Evolutionary conservation across 2,797 vertebrate genomes (phyloP).

Genomic region (Mastacembelus armatus): DNA sequence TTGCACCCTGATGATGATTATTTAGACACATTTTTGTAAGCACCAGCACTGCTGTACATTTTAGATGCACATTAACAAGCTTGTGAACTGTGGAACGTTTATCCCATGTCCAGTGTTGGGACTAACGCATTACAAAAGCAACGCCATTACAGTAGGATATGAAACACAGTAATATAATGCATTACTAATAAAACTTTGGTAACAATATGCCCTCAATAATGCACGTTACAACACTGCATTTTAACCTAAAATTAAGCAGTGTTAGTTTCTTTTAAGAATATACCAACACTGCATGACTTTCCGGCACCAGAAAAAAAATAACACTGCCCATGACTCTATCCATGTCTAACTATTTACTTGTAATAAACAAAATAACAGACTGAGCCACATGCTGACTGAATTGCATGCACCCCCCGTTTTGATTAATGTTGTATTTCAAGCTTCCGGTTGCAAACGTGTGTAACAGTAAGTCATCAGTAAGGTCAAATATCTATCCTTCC

Average conservation of each 20-base stretch:
- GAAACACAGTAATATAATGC: no score
- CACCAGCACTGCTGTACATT: slow-evolving; percentile 27
- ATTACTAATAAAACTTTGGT: no score
- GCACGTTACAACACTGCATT: no score
- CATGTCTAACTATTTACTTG: slow-evolving; percentile 6
- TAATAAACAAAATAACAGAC: slow-evolving; percentile 36
- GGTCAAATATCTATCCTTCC: slow-evolving; percentile 37
- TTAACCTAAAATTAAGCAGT: no score
- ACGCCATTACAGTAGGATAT: no score
- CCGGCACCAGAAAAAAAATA: no score
- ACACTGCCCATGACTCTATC: no score
- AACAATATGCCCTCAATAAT: no score
- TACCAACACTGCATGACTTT: no score
- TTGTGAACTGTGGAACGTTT: not conserved
- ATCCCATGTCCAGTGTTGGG: no score
- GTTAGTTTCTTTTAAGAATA: no score
- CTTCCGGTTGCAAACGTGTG: slow-evolving; percentile 22
- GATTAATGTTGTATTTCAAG: slow-evolving; percentile 29
- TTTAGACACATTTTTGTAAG: slow-evolving; percentile 43
- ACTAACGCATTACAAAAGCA: no score
- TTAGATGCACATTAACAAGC: slow-evolving; percentile 20
- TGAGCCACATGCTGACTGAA: slow-evolving; percentile 21
- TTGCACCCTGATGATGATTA: slow-evolving; percentile 54
- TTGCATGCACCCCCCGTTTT: slow-evolving; percentile 17
- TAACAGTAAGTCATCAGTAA: slow-evolving; percentile 22